phyloP scores from a whole-genome alignment of 2,113 vertebrate species.

The Semnornis frantzii region DNA sequence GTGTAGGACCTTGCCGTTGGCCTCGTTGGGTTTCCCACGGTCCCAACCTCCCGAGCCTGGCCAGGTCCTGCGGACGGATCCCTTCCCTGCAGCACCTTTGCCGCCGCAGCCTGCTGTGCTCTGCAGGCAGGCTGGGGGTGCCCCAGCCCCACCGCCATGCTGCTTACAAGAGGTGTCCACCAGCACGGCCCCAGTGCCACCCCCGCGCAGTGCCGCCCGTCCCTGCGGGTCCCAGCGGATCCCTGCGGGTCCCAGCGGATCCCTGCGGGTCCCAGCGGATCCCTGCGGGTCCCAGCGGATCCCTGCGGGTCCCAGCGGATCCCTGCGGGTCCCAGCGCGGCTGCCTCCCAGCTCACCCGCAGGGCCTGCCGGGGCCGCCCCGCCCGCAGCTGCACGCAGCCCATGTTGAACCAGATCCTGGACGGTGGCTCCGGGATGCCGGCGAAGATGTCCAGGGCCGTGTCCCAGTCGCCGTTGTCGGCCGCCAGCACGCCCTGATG shows the following conservation, averaged over 20 bases:
- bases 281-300: too few relatives aligned
- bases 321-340: neutral
- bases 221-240: neutral
- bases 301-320: too few relatives aligned
- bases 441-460: slow-evolving; percentile 74
- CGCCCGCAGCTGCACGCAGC: slow-evolving; percentile 80
- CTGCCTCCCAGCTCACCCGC: slow-evolving; percentile 63
- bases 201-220: neutral
- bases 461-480: slow-evolving; percentile 78
- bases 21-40: neutral
- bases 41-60: neutral
- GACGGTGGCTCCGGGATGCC: slow-evolving; percentile 77
- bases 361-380: slow-evolving; percentile 77
- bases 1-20: too few relatives aligned
- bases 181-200: neutral
- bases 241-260: neutral
- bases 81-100: neutral
- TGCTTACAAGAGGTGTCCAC: neutral
- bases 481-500: slow-evolving; percentile 76
- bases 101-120: neutral
- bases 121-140: neutral
- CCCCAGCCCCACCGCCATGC: neutral
- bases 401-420: slow-evolving; percentile 81
- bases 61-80: neutral
- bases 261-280: too few relatives aligned